Evolutionary conservation across 2,888 invertebrate genomes (phyloP), one percentile per base, ranked within the genome.

Genomic region (Cephus nigrinus): DNA sequence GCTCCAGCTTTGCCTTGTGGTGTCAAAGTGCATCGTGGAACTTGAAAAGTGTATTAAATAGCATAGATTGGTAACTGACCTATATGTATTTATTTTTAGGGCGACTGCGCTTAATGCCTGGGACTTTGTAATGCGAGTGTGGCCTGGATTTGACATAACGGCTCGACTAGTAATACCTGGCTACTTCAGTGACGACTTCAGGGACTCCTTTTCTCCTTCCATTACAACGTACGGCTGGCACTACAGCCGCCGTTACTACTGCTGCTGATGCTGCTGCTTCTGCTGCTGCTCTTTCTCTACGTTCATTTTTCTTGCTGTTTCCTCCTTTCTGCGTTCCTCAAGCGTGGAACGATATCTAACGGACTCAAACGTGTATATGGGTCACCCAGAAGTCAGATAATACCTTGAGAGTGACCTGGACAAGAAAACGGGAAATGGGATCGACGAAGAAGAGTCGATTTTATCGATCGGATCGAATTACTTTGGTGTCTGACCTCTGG

Each of bases 71-170:
- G 9, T 15, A 5, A 5, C 2, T 55, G 23, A 55, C 40, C 23
- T 23, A 23, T 23, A 0, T 55, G 1, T 55, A 55, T 23, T 23
- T 23, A 15, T 1, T 40, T 40, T 40, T 35, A 35, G 35, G 12
- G 35, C 12, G 12, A 12, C 35, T 35, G 35, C 35, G 35, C 35
- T 12, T 35, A 0, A 3, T 80, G 81, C 78, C 77, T 77, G 82
- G 72, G 82, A 80, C 40, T 23, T 23, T 23, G 23, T 55, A 23
- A 23, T 23, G 40, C 15, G 40, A 55, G 40, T 55, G 2, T 82
- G 87, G 82, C 86, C 86, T 80, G 82, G 83, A 87, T 87, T 83
- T 82, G 80, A 87, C 82, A 82, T 87, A 87, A 87, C 86, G 86
- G 86, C 81, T 75, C 80, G 82, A 75, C 78, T 80, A 78, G 80